Percentiles rank a stretch among this genome's conserved stretches.
phyloP scores from a whole-genome alignment of 2,797 vertebrate species.

The Alauda arvensis region DNA sequence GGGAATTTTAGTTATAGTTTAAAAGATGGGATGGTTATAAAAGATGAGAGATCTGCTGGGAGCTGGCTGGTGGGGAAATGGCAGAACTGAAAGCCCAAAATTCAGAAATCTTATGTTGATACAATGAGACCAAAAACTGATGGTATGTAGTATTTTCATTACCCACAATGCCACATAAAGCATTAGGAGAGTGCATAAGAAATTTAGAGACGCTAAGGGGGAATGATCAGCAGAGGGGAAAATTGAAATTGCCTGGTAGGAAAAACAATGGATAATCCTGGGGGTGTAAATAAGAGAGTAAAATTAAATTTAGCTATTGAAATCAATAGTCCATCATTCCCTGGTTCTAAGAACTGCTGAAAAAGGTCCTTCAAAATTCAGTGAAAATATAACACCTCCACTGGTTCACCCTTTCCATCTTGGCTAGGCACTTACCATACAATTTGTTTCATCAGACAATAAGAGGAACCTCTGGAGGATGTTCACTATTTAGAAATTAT shows the following conservation, averaged over 20 bases:
- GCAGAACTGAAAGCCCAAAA: background rate
- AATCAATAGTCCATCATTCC: background rate
- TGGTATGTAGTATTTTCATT: background rate
- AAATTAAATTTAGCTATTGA: background rate
- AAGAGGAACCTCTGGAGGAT: background rate
- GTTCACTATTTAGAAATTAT: background rate
- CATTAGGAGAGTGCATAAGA: background rate
- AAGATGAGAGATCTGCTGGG: background rate
- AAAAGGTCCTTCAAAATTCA: background rate
- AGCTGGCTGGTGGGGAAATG: background rate
- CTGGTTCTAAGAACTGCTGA: background rate
- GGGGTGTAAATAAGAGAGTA: background rate
- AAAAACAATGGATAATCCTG: background rate
- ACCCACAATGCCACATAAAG: background rate
- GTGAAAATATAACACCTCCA: background rate
- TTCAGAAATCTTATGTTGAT: background rate
- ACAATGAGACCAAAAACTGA: background rate
- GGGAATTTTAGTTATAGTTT: background rate
- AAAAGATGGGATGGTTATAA: background rate
- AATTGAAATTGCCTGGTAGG: background rate
- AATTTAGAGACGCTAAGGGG: background rate
- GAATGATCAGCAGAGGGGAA: background rate
- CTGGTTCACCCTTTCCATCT: background rate
- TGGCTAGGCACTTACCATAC: background rate
- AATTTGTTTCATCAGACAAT: background rate